phyloP scores from a whole-genome alignment of 2,797 vertebrate genomes.

The Hyperoplus immaculatus region DNA sequence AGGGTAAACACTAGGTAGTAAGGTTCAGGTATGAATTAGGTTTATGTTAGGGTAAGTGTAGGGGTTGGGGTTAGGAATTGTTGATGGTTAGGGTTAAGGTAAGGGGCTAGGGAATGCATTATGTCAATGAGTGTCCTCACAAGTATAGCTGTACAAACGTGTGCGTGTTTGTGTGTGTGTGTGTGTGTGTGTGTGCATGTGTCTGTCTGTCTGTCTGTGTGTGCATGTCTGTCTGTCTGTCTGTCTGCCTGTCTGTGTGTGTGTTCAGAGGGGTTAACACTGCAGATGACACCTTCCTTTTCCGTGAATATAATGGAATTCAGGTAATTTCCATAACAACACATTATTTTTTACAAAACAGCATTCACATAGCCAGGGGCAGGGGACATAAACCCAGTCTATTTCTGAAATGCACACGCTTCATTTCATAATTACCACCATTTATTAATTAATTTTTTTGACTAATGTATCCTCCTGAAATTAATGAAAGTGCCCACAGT shows the following conservation, averaged over 20 bases:
- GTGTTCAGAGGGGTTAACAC: conserved; percentile 17
- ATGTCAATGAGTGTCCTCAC: too few species aligned
- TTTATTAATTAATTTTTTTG: not conserved
- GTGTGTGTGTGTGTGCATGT: too few species aligned
- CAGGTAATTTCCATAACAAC: not conserved
- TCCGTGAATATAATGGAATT: conserved; percentile 7
- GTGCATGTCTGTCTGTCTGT: too few species aligned
- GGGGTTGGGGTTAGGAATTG: too few species aligned
- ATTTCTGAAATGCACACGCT: not conserved
- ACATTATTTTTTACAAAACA: not conserved
- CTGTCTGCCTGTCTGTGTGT: not conserved
- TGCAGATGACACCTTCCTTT: not conserved
- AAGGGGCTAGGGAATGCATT: too few species aligned
- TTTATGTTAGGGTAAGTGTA: too few species aligned
- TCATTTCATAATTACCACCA: not conserved
- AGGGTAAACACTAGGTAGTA: too few species aligned
- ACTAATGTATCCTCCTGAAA: not conserved
- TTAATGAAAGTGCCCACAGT: not conserved
- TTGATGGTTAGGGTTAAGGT: too few species aligned
- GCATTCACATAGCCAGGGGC: not conserved
- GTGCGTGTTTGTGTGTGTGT: too few species aligned
- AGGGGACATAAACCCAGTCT: not conserved
- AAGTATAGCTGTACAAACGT: too few species aligned
- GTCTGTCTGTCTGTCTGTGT: too few species aligned
- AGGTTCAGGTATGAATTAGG: too few species aligned